Base-by-base conservation (phyloP, 2,888 invertebrate species). In the Therioaphis trifolii region DNA sequence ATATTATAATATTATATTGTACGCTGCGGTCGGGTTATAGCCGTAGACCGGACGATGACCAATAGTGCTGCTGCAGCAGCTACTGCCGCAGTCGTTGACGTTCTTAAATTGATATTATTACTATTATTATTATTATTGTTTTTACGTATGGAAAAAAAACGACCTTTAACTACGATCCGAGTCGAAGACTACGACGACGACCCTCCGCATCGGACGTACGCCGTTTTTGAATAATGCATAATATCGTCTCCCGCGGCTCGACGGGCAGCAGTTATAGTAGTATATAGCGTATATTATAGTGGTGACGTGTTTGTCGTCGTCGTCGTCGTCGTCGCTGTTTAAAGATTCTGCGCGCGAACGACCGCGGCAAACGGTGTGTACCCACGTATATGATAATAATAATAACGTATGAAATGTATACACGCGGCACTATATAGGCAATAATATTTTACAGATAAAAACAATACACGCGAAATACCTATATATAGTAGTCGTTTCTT, bases 191-290 rank as follows among this genome's bases (percentile, higher is more conserved):
- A 55, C 27, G 58, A 43, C 24, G 58, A 40, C 49, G 46, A 43
- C 63, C 63, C 63, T 63, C 29, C 63, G 76, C 61, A 43, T 21
- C 18, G 66, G 49, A 35, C 40, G 58, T 12, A 21, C 68, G 52
- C 40, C 40, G 55, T 40, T 79, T 55, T n/a, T 79, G 78, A 79
- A 79, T 79, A 69, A 79, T 79, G 52, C 78, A 79, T 66, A 29
- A 55, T 49, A 27, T 35, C 55, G 15, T 15, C 21, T 21, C 12
- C 35, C 24, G 58, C 18, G 24, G 3, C 4, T 7, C 35, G 35
- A 3, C 35, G n/a, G n/a, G n/a, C n/a, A n/a, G n/a, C n/a, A n/a
- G n/a, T n/a, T n/a, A n/a, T n/a, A n/a, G n/a, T n/a, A n/a, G n/a
- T n/a, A n/a, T n/a, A n/a, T n/a, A n/a, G n/a, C n/a, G n/a, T n/a